Base-by-base conservation (phyloP, 2,797 vertebrate genomes). In the Cynopterus sphinx region DNA sequence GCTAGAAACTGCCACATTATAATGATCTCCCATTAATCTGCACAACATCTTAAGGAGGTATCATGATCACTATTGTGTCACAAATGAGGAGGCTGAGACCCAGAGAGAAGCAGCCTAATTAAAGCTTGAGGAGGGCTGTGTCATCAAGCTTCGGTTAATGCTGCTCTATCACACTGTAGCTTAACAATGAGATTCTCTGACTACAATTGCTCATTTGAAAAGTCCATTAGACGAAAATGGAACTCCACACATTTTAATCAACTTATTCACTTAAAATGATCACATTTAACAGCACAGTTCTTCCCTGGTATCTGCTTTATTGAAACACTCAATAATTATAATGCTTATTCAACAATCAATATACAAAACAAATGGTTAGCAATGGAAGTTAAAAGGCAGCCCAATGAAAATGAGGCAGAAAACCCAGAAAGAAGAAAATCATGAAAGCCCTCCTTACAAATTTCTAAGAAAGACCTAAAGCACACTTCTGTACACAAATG, bases 261-360 rank as follows among this genome's bases (percentile, higher is more conserved):
- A 63, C 68, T 87, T 70, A n/a, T 74, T 94, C 28, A 43, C 82
- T 86, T 93, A 74, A 51, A 91, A 57, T 68, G 61, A 55, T 79
- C 51, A 77, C 86, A 85, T 46, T 83, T 84, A 84, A 75, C 21
- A 87, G 49, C 46, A 88, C 16, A 51, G 4, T 86, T 87, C 36
- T 71, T 63, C 39, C 70, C 33, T 61, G 26, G 61, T 6, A 53
- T 61, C 74, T 71, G 36, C 33, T 31, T 70, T 33, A 65, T 46
- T 83, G 33, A 92, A 90, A 96, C 85, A 1, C 8, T 15, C 33
- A 67, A 63, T 51, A 70, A 68, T 79, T 70, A 65, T 63, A 74
- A 74, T 49, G 43, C 19, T 84, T 39, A 43, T 63, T 87, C 85
- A 90, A 46, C 5, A n/a, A 85, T 13, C 61, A 94, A 57, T 31